Evolutionary conservation across 1,140 invertebrate genomes (phyloP).

Genomic region (Lasioglossum baleicum): DNA sequence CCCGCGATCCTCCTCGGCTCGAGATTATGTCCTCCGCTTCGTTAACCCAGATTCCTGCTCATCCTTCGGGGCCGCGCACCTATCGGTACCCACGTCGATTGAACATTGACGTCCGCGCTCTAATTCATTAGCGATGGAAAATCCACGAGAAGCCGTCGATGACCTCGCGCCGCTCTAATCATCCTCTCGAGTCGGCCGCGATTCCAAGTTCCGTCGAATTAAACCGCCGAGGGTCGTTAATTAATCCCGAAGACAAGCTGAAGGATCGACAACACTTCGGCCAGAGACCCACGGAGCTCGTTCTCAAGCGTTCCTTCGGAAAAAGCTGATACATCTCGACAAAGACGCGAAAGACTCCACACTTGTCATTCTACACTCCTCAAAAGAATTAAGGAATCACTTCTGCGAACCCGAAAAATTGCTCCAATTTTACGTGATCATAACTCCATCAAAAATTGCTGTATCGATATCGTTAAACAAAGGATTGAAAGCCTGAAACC

Average conservation of each 20-base stretch:
- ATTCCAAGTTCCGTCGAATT: neutral
- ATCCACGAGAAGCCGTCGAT: neutral
- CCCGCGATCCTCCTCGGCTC: constrained; percentile 20
- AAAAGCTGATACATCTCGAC: too few species aligned
- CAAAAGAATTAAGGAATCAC: too few species aligned
- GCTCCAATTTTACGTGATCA: too few species aligned
- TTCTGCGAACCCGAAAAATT: too few species aligned
- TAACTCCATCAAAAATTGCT: too few species aligned
- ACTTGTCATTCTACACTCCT: too few species aligned
- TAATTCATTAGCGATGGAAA: constrained; percentile 19
- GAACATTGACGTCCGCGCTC: constrained; percentile 18
- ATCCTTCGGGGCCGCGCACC: neutral
- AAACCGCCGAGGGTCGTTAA: neutral
- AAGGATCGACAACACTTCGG: too few species aligned
- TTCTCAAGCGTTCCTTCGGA: too few species aligned
- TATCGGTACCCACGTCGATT: neutral
- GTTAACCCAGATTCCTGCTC: constrained; percentile 27
- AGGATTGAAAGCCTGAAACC: too few species aligned
- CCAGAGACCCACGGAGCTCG: too few species aligned
- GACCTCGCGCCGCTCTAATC: constrained; percentile 1
- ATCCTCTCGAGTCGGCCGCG: neutral
- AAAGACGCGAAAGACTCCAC: too few species aligned
- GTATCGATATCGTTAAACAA: too few species aligned
- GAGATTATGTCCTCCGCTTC: constrained; percentile 14
- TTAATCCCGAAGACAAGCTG: constrained; percentile 9